phyloP scores from a whole-genome alignment of 2,113 vertebrate genomes.

The Ceyx cyanopectus region DNA sequence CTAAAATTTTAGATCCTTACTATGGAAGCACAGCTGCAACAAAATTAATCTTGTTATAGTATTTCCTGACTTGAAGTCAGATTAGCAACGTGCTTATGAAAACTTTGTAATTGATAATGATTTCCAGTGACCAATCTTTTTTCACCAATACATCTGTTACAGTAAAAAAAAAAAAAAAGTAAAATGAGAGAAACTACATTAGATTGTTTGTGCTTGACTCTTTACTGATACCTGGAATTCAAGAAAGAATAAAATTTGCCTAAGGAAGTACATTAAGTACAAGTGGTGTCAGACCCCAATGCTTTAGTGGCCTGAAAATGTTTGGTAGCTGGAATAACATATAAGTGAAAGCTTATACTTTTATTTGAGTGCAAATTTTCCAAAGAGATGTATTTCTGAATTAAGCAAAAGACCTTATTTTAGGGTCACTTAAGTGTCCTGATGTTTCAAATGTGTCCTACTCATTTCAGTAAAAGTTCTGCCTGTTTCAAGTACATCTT shows the following conservation, averaged over 20 bases:
- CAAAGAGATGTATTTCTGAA: neutral
- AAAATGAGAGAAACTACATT: neutral
- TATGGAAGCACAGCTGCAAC: neutral
- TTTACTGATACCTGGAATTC: neutral
- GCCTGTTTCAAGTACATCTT: neutral
- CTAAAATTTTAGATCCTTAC: neutral
- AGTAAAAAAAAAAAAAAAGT: neutral
- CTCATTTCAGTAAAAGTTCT: neutral
- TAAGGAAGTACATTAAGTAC: neutral
- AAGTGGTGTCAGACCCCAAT: neutral
- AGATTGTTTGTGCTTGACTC: neutral
- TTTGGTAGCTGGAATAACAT: neutral
- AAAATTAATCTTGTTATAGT: slow-evolving; percentile 9
- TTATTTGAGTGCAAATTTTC: neutral
- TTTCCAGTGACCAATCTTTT: neutral
- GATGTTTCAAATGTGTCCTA: neutral
- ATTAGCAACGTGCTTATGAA: neutral
- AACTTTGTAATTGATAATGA: neutral
- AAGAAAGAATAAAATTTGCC: neutral
- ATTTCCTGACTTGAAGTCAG: neutral
- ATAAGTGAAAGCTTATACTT: neutral
- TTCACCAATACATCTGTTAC: neutral
- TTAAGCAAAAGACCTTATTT: neutral
- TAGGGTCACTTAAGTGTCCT: neutral
- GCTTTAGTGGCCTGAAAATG: neutral